Evolutionary conservation across 2,888 invertebrate genomes (phyloP).

Genomic region (Alloscopus bannaensis): DNA sequence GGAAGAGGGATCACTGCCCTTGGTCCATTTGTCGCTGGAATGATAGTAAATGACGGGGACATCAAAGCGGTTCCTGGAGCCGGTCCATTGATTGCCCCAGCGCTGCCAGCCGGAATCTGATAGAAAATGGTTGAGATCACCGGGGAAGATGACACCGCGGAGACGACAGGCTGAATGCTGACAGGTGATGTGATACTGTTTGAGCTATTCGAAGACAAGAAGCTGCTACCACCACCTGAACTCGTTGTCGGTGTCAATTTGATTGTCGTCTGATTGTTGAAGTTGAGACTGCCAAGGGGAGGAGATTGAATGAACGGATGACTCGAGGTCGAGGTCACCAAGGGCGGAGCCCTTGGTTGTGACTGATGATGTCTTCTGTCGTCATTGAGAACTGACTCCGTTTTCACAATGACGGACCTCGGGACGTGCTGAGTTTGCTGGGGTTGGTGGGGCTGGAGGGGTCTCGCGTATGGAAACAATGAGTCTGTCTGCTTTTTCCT

Average conservation of each 20-base stretch:
- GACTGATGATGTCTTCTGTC: slow-evolving; percentile 27
- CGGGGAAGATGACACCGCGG: slow-evolving; percentile 55
- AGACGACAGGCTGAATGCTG: slow-evolving; percentile 52
- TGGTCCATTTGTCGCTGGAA: slow-evolving; percentile 49
- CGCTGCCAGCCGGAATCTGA: slow-evolving; percentile 51
- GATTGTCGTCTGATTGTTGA: slow-evolving; percentile 57
- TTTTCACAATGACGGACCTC: slow-evolving; percentile 57
- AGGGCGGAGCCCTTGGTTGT: slow-evolving; percentile 17
- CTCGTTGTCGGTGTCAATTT: slow-evolving; percentile 27
- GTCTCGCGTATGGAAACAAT: slow-evolving; percentile 24
- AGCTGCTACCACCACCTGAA: not conserved
- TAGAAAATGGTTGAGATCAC: slow-evolving; percentile 63
- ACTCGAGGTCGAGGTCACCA: not conserved
- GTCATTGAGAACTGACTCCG: slow-evolving; percentile 28
- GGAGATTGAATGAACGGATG: not conserved
- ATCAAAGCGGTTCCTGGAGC: slow-evolving; percentile 27
- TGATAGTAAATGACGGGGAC: slow-evolving; percentile 56
- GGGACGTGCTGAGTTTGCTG: not conserved
- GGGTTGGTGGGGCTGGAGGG: slow-evolving; percentile 36
- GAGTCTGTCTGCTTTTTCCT: slow-evolving; percentile 48
- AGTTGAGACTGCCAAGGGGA: slow-evolving; percentile 31
- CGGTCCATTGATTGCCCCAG: slow-evolving; percentile 24
- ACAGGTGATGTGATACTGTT: slow-evolving; percentile 42
- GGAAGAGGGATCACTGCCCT: slow-evolving; percentile 52
- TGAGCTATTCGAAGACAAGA: slow-evolving; percentile 11